Evolutionary conservation across 2,888 invertebrate species (phyloP), one percentile per base, ranked within the genome.

Genomic region (Mesochorus sp.): DNA sequence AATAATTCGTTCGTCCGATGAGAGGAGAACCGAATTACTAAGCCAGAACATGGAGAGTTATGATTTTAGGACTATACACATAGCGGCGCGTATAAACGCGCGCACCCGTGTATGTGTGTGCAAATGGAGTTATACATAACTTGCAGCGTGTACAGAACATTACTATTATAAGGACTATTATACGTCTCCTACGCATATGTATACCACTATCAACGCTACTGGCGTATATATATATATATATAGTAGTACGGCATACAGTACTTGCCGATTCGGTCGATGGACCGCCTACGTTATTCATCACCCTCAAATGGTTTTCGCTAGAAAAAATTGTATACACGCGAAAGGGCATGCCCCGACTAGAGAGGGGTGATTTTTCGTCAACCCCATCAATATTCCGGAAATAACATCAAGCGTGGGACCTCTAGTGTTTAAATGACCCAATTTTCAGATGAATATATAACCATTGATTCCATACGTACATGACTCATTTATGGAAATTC

Each of bases 301-400:
- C 39, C 28, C 26, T 28, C 8, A 28, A 71, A 53, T 62, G 71
- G 37, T 61, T 68, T n/a, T 47, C 39, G 42, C 10, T 42, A 31
- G 31, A 71, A 71, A 71, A 62, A 21, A 28, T 28, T 39, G 19
- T 49, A 39, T 24, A 68, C 26, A 62, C 42, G 37, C n/a, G n/a
- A n/a, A n/a, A n/a, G n/a, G n/a, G n/a, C n/a, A n/a, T n/a, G n/a
- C n/a, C n/a, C 10, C 49, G 24, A 31, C 17, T 44, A 37, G 31
- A 53, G 51, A 31, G n/a, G n/a, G n/a, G n/a, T n/a, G n/a, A 42
- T 14, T 42, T 21, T 42, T 10, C 24, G 53, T 71, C 61, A 71
- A 71, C 53, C 53, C 51, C 71, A 71, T 61, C 71, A 71, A 71
- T 71, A 71, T 71, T 71, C 71, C 61, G 61, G 61, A 71, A 61